Conservation (phyloP, 2,797 vertebrate genomes). For the Coluber constrictor region DNA sequence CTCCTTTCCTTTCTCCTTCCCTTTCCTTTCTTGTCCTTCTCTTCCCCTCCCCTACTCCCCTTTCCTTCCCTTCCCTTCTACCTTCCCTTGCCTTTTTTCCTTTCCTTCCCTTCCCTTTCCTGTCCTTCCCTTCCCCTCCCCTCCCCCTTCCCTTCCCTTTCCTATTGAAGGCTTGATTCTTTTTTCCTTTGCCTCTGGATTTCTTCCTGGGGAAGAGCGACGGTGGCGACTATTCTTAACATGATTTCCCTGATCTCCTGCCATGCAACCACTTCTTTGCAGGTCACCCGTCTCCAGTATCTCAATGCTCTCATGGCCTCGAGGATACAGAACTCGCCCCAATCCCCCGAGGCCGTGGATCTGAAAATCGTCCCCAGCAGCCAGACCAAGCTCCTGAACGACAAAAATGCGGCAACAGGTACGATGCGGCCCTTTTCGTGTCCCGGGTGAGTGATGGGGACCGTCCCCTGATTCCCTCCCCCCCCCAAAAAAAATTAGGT, state of each 20-base stretch:
- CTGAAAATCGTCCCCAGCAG: conserved; percentile 85
- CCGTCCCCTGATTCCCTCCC: too few species aligned
- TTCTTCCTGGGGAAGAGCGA: background rate
- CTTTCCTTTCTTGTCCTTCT: too few species aligned
- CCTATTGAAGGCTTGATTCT: background rate
- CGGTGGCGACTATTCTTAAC: background rate
- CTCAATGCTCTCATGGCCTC: conserved; percentile 86
- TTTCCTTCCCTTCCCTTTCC: too few species aligned
- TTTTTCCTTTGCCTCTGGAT: background rate
- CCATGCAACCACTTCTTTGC: background rate
- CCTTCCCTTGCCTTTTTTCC: too few species aligned
- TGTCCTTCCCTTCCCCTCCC: too few species aligned
- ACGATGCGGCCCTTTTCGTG: background rate
- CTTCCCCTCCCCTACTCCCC: too few species aligned
- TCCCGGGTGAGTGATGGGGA: background rate
- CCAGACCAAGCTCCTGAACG: conserved; percentile 84
- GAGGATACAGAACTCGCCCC: conserved; percentile 67
- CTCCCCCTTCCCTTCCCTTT: too few species aligned
- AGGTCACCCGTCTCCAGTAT: conserved; percentile 89
- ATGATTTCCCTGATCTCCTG: too few species aligned
- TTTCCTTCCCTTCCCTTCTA: too few species aligned
- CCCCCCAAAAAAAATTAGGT: background rate
- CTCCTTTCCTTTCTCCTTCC: too few species aligned
- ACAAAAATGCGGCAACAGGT: conserved; percentile 68
- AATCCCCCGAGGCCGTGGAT: conserved; percentile 77